Percentiles rank a stretch among this genome's conserved stretches.
phyloP scores from a whole-genome alignment of 1,140 invertebrate genomes.

The Bombus ignitus region DNA sequence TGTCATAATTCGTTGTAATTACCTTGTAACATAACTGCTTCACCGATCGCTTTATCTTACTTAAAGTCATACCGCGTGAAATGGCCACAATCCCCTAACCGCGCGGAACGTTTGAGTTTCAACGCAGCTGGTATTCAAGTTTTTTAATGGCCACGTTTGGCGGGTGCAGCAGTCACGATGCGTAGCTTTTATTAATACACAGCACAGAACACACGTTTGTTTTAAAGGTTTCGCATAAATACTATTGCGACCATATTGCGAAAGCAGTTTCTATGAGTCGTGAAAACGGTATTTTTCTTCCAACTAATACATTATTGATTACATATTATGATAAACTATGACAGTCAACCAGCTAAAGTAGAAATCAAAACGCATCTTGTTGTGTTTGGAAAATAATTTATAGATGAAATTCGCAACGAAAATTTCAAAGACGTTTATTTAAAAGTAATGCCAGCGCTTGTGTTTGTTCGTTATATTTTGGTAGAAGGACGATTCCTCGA shows the following conservation, averaged over 20 bases:
- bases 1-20: slow-evolving; percentile 73
- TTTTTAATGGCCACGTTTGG: slow-evolving; percentile 54
- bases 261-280: slow-evolving; percentile 1
- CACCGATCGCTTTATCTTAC: slow-evolving; percentile 68
- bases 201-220: not conserved
- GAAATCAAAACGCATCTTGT: not conserved
- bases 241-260: slow-evolving; percentile 11
- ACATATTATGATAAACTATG: not conserved
- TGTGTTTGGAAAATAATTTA: not conserved
- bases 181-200: slow-evolving; percentile 25
- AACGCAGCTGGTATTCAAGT: slow-evolving; percentile 51
- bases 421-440: not conserved
- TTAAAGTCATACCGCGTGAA: slow-evolving; percentile 53
- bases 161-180: slow-evolving; percentile 32
- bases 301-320: too few relatives aligned
- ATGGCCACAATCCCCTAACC: slow-evolving; percentile 56
- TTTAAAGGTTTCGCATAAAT: slow-evolving; percentile 13
- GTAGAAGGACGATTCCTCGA: not conserved
- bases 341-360: not conserved
- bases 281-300: not conserved
- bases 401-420: not conserved
- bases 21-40: slow-evolving; percentile 69
- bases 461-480: not conserved
- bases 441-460: not conserved
- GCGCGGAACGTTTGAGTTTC: slow-evolving; percentile 53